These are phyloP conservation scores for Gymnosoma rotundatum DNA, from an alignment of 2,888 invertebrate genomes.

Conservation along the genomic window DNA sequence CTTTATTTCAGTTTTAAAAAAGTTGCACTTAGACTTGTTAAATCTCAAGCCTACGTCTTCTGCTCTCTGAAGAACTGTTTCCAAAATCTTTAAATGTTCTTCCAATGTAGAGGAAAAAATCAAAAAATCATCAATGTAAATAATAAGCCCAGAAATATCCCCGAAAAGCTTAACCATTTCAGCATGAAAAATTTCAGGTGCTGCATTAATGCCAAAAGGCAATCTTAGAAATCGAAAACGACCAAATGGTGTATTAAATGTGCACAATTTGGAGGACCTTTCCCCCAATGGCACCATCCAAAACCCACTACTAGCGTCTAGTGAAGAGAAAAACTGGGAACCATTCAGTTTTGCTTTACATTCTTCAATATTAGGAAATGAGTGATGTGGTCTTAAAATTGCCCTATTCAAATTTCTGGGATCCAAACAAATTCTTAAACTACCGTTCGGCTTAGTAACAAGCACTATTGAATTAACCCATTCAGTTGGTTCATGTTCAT, in stretches of 20 bases:
- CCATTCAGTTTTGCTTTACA: too few species aligned
- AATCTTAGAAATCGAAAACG: slow-evolving; percentile 15
- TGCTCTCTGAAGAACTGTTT: slow-evolving; percentile 16
- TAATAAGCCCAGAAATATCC: slow-evolving; percentile 49
- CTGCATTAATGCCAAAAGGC: slow-evolving; percentile 65
- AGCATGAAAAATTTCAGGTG: slow-evolving; percentile 56
- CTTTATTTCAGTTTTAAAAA: background rate
- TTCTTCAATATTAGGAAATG: too few species aligned
- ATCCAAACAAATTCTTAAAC: slow-evolving; percentile 51
- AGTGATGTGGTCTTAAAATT: too few species aligned
- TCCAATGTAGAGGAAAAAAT: slow-evolving; percentile 28
- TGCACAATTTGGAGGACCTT: too few species aligned
- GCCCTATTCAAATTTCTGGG: too few species aligned
- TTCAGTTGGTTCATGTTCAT: slow-evolving; percentile 58
- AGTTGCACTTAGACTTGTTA: slow-evolving; percentile 45
- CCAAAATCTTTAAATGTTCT: slow-evolving; percentile 10
- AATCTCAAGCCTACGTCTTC: slow-evolving; percentile 52
- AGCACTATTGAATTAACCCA: slow-evolving; percentile 68
- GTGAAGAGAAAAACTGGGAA: too few species aligned
- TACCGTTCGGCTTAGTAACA: slow-evolving; percentile 60
- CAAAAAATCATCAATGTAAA: slow-evolving; percentile 65
- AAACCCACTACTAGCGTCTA: slow-evolving; percentile 38
- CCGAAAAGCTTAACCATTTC: slow-evolving; percentile 58
- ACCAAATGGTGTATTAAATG: background rate
- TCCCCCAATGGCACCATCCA: slow-evolving; percentile 52